These are phyloP conservation scores for Sternarchorhynchus goeldii DNA, from an alignment of 2,797 vertebrate genomes.

Conservation along the genomic window DNA sequence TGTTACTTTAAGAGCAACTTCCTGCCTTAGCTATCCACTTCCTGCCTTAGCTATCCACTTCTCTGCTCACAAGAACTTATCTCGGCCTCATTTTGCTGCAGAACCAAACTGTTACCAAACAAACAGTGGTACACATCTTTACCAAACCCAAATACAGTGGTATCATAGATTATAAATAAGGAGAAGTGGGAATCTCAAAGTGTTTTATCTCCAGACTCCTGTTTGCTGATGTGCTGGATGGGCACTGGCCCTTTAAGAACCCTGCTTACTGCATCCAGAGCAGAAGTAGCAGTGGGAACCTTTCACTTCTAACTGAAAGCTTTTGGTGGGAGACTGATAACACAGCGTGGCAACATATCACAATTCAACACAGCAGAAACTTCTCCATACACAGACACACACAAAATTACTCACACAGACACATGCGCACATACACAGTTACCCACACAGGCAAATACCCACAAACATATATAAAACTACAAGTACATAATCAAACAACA, in stretches of 20 bases:
- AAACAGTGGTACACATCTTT: not conserved
- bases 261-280: conserved; percentile 35
- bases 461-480: too few species aligned
- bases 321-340: conserved; percentile 46
- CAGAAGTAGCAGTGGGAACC: conserved; percentile 43
- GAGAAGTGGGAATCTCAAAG: not conserved
- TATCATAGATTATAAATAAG: not conserved
- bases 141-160: not conserved
- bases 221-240: not conserved
- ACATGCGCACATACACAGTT: not conserved
- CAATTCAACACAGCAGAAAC: conserved; percentile 38
- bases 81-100: conserved; percentile 14
- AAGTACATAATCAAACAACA: too few species aligned
- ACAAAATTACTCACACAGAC: conserved; percentile 11
- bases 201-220: not conserved
- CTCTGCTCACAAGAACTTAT: conserved; percentile 20
- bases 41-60: not conserved
- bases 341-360: conserved; percentile 49
- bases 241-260: conserved; percentile 26
- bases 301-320: conserved; percentile 47
- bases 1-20: conserved; percentile 39
- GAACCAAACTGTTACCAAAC: conserved; percentile 18
- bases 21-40: conserved; percentile 40
- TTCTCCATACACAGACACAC: conserved; percentile 29
- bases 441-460: not conserved